These are phyloP conservation scores for Macrosoma leucophasiata DNA, from an alignment of 2,888 invertebrate species.

Conservation along the genomic window DNA sequence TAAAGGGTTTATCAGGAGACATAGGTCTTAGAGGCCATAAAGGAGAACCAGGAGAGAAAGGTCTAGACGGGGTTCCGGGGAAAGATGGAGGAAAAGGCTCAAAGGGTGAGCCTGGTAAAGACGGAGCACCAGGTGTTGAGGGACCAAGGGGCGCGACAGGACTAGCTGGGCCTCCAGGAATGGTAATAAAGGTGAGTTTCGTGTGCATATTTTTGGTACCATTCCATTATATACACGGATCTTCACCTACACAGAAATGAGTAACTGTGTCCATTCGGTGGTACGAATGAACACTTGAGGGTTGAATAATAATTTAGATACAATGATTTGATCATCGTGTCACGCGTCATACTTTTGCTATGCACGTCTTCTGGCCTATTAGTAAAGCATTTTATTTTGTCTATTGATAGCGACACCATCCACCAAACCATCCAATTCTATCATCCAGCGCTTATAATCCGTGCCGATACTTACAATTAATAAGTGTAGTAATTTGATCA, in stretches of 20 bases:
- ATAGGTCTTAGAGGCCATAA: slow-evolving; percentile 76
- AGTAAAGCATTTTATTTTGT: too few species aligned
- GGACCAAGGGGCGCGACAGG: slow-evolving; percentile 79
- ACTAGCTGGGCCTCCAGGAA: slow-evolving; percentile 73
- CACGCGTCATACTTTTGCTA: slow-evolving; percentile 1
- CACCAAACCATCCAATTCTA: too few species aligned
- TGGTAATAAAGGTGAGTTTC: slow-evolving; percentile 41
- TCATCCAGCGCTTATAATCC: too few species aligned
- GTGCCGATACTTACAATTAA: too few species aligned
- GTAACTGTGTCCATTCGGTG: background rate
- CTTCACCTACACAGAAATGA: background rate
- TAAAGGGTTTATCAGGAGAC: slow-evolving; percentile 79
- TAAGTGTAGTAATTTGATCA: too few species aligned
- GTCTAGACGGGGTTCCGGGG: slow-evolving; percentile 77
- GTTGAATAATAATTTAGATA: background rate
- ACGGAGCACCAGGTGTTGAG: slow-evolving; percentile 78
- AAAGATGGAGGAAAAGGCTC: slow-evolving; percentile 70
- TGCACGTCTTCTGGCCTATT: too few species aligned
- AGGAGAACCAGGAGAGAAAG: slow-evolving; percentile 78
- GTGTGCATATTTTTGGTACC: slow-evolving; percentile 6
- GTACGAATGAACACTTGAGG: background rate
- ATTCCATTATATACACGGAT: slow-evolving; percentile 1
- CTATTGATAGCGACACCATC: too few species aligned
- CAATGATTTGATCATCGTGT: background rate
- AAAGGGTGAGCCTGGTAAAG: slow-evolving; percentile 82